Percentiles rank a stretch among this genome's conserved stretches.
These are phyloP conservation scores for Gari tellinella DNA, from an alignment of 2,888 invertebrate species.

Conservation along the genomic window DNA sequence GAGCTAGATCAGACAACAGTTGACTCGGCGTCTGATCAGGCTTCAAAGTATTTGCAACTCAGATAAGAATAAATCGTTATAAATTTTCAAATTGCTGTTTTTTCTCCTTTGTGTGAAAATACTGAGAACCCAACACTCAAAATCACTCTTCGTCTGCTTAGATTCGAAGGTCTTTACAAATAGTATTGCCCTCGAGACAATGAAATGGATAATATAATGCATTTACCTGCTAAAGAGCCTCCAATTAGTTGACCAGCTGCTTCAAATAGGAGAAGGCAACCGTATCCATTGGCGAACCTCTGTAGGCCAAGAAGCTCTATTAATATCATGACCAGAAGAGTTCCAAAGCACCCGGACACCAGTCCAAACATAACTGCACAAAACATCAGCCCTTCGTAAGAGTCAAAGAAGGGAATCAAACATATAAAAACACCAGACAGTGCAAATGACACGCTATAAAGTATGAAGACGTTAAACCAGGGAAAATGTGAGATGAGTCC, in stretches of 20 bases:
- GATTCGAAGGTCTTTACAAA: too few species aligned
- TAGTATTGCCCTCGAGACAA: too few species aligned
- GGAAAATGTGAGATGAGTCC: conserved; percentile 61
- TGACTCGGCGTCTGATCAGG: too few species aligned
- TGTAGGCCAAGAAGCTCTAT: conserved; percentile 61
- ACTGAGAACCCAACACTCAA: too few species aligned
- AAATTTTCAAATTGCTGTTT: too few species aligned
- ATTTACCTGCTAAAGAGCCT: conserved; percentile 71
- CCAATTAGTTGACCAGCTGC: conserved; percentile 69
- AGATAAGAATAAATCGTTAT: too few species aligned
- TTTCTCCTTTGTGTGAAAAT: too few species aligned
- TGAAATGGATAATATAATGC: too few species aligned
- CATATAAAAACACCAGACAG: conserved; percentile 61
- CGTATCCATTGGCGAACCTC: conserved; percentile 67
- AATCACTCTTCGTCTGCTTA: too few species aligned
- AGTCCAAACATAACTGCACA: conserved; percentile 63
- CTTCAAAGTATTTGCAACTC: too few species aligned
- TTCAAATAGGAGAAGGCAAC: conserved; percentile 67
- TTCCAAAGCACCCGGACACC: conserved; percentile 66
- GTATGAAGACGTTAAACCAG: conserved; percentile 40
- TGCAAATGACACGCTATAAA: conserved; percentile 58
- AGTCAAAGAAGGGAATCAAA: conserved; percentile 44
- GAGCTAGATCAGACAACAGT: too few species aligned
- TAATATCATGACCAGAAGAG: conserved; percentile 61
- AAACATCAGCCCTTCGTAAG: conserved; percentile 55